Evolutionary conservation across 1,140 invertebrate species (phyloP).

Genomic region (Panonychus citri): DNA sequence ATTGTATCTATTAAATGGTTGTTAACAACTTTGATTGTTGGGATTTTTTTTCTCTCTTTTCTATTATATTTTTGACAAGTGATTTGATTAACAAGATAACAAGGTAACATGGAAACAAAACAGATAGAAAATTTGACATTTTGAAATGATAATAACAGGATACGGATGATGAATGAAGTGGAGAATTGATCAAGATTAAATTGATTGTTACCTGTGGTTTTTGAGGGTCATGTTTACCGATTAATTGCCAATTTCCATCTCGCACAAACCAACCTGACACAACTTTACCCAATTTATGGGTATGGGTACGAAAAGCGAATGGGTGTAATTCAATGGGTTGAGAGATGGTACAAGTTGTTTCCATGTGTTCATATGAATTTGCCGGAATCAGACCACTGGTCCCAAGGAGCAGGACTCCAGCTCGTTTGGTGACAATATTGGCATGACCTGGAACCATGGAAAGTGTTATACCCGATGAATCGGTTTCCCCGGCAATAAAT

Average conservation of each 20-base stretch:
- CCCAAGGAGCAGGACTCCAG: constrained; percentile 62
- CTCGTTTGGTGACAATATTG: constrained; percentile 38
- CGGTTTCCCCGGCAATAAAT: constrained; percentile 27
- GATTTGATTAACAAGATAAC: too few species aligned
- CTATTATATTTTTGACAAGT: too few species aligned
- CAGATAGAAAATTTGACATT: too few species aligned
- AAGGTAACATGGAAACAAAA: too few species aligned
- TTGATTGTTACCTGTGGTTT: constrained; percentile 39
- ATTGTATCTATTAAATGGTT: not conserved
- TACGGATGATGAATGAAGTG: too few species aligned
- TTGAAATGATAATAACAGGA: too few species aligned
- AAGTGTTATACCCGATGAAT: constrained; percentile 15
- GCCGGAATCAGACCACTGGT: constrained; percentile 52
- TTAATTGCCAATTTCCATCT: constrained; percentile 43
- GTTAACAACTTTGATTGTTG: not conserved
- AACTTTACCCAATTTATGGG: constrained; percentile 59
- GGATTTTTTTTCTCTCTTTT: too few species aligned
- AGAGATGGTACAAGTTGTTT: constrained; percentile 51
- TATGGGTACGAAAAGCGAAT: constrained; percentile 84
- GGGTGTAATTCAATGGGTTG: constrained; percentile 69
- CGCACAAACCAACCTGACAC: constrained; percentile 64
- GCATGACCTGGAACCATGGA: constrained; percentile 8
- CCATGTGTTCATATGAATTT: constrained; percentile 50
- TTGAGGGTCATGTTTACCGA: constrained; percentile 75
- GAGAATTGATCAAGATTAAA: not conserved